These are phyloP conservation scores for Brachyalestes nurse DNA, from an alignment of 2,797 vertebrate species.

Conservation along the genomic window DNA sequence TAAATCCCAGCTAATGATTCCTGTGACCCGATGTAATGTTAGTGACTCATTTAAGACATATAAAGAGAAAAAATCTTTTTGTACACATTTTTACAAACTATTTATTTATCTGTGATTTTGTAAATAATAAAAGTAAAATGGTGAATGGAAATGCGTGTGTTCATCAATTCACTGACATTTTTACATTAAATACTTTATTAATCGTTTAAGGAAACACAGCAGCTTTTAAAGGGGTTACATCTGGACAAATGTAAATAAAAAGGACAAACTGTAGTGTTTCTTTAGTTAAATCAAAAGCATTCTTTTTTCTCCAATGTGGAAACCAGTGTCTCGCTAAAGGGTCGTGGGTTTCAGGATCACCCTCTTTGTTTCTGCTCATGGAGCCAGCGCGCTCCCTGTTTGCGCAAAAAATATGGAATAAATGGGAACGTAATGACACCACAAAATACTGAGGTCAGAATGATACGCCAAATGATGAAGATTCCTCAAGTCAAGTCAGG, in stretches of 20 bases:
- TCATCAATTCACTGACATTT: slow-evolving; percentile 33
- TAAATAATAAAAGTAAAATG: slow-evolving; percentile 75
- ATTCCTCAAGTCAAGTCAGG: slow-evolving; percentile 22
- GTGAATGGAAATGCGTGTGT: slow-evolving; percentile 42
- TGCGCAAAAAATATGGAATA: slow-evolving; percentile 16
- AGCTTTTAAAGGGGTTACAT: slow-evolving; percentile 66
- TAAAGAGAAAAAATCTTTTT: slow-evolving; percentile 78
- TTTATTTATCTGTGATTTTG: slow-evolving; percentile 88
- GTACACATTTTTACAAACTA: slow-evolving; percentile 85
- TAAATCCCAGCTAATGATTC: slow-evolving; percentile 72
- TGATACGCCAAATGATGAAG: neutral
- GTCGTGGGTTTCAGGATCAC: slow-evolving; percentile 25
- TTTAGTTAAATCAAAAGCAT: slow-evolving; percentile 49
- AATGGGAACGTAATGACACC: neutral
- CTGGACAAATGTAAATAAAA: slow-evolving; percentile 65
- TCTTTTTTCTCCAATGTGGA: slow-evolving; percentile 44
- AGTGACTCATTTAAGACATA: slow-evolving; percentile 81
- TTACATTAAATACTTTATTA: slow-evolving; percentile 70
- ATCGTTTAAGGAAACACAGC: slow-evolving; percentile 68
- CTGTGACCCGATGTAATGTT: slow-evolving; percentile 74
- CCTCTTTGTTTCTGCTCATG: slow-evolving; percentile 29
- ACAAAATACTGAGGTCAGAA: slow-evolving; percentile 34
- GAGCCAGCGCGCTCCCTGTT: slow-evolving; percentile 46
- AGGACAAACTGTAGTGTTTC: slow-evolving; percentile 65
- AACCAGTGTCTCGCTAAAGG: slow-evolving; percentile 52